phyloP scores from a whole-genome alignment of 2,113 vertebrate genomes.

The Coptodon bakossiorum region DNA sequence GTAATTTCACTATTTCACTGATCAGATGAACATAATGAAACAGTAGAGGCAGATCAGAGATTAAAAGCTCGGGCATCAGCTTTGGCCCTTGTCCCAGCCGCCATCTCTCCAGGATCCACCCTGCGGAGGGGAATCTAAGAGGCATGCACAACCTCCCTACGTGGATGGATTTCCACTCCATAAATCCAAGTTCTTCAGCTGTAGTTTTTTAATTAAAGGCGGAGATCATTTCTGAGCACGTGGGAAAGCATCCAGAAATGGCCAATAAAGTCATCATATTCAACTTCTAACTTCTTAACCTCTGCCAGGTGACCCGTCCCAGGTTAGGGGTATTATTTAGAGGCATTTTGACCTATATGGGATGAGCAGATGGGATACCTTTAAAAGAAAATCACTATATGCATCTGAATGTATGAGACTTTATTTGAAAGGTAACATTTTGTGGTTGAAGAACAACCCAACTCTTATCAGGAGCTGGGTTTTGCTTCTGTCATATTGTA shows the following conservation, averaged over 20 bases:
- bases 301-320: background rate
- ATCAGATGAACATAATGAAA: background rate
- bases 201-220: conserved; percentile 39
- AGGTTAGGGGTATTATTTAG: background rate
- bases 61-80: conserved; percentile 22
- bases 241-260: background rate
- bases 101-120: conserved; percentile 52
- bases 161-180: conserved; percentile 48
- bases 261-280: background rate
- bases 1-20: background rate
- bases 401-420: background rate
- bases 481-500: background rate
- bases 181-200: conserved; percentile 50
- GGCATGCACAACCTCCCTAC: conserved; percentile 59
- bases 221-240: background rate
- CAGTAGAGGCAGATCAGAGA: conserved; percentile 5
- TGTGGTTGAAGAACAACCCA: background rate
- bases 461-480: background rate
- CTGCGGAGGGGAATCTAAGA: conserved; percentile 57
- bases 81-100: conserved; percentile 57
- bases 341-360: background rate
- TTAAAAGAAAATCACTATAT: background rate
- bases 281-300: background rate
- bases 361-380: background rate
- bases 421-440: background rate